Conservation (phyloP, 2,797 vertebrate genomes). For the Etheostoma nigrum region DNA sequence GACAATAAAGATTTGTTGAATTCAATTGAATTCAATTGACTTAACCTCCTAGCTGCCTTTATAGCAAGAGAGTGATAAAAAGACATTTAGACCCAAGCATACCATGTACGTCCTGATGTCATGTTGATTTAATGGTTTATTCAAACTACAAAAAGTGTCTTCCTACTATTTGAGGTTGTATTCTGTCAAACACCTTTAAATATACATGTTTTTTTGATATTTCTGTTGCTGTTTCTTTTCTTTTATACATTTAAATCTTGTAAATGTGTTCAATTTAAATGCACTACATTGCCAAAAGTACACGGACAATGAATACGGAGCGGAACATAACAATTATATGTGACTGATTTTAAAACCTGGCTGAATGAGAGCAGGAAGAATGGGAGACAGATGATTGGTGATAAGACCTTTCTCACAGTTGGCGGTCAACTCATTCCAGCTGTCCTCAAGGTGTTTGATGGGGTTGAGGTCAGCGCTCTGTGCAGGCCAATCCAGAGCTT, state of each 20-base stretch:
- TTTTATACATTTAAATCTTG: not conserved
- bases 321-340: not conserved
- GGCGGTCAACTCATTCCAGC: not conserved
- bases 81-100: not conserved
- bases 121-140: not conserved
- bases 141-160: not conserved
- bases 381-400: not conserved
- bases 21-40: not conserved
- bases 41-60: not conserved
- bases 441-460: conserved; percentile 35
- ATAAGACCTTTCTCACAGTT: conserved; percentile 1
- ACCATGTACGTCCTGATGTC: not conserved
- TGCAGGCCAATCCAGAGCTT: not conserved
- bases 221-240: not conserved
- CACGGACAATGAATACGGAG: not conserved
- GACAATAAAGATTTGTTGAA: too few relatives aligned
- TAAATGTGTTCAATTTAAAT: not conserved
- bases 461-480: not conserved
- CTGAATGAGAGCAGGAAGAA: not conserved
- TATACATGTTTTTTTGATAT: not conserved
- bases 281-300: not conserved
- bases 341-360: not conserved
- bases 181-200: not conserved
- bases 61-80: not conserved
- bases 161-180: not conserved